Evolutionary conservation across 2,888 invertebrate species (phyloP).

Genomic region (Tryphoninae sp.): DNA sequence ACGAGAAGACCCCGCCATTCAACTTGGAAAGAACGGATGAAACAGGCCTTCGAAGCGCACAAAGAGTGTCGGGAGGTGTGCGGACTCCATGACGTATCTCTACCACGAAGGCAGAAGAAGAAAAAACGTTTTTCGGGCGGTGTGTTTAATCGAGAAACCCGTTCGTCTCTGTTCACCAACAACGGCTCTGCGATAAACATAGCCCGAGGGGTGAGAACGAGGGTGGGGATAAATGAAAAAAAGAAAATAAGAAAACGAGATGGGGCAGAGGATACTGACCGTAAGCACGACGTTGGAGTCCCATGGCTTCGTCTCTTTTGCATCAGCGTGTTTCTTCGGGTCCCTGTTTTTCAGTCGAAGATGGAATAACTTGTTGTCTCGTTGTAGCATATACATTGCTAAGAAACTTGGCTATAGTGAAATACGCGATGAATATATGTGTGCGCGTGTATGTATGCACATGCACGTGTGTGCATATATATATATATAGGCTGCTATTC

Average conservation of each 20-base stretch:
- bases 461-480: background rate
- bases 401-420: background rate
- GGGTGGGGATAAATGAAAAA: slow-evolving; percentile 4
- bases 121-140: slow-evolving; percentile 42
- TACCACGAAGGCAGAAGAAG: slow-evolving; percentile 7
- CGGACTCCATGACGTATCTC: slow-evolving; percentile 47
- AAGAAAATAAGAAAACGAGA: slow-evolving; percentile 26
- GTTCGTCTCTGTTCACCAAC: slow-evolving; percentile 40
- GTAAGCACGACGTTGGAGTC: slow-evolving; percentile 20
- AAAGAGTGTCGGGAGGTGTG: slow-evolving; percentile 24
- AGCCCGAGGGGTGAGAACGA: background rate
- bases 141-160: slow-evolving; percentile 49
- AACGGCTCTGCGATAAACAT: slow-evolving; percentile 34
- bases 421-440: slow-evolving; percentile 12
- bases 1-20: slow-evolving; percentile 8
- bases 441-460: too few species aligned
- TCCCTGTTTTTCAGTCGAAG: background rate
- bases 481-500: slow-evolving; percentile 12
- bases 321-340: slow-evolving; percentile 1
- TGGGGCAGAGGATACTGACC: slow-evolving; percentile 5
- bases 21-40: slow-evolving; percentile 31
- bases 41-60: slow-evolving; percentile 38
- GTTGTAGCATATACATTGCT: background rate
- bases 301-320: slow-evolving; percentile 24
- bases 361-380: too few species aligned